Evolutionary conservation across 2,888 invertebrate species (phyloP), one percentile per base, ranked within the genome.

Genomic region (Parnassius orleans): DNA sequence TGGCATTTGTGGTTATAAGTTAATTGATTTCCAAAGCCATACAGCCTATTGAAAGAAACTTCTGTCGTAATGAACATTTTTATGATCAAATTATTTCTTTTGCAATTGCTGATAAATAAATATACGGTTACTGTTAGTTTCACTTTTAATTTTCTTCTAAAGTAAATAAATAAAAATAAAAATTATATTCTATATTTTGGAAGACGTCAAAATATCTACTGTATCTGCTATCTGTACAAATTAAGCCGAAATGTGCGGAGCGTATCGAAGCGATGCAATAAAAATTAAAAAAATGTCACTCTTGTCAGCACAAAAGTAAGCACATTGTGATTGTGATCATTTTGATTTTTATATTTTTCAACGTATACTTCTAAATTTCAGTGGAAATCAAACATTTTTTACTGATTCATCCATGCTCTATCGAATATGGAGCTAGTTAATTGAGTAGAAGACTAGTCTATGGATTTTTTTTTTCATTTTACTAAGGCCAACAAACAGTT

Each of bases 401-500:
- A 69, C 62, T 64, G 44, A 65, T 69, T 72, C 53, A 62, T 72
- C 54, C 53, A 69, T 71, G 62, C 64, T 61, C 60, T 71, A 66
- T 52, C 19, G 67, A 79, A 62, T 65, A 87, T 86, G 87, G 79
- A 79, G 78, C 71, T 76, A 69, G 70, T 74, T 72, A 75, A 77
- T 76, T 87, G 73, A 86, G 72, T 73, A 63, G 55, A 71, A 72
- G 76, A 66, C 61, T 68, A 71, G 79, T 86, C 78, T 86, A 87
- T 86, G 88, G 86, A 87, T 88, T 78, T 81, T 77, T 33, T 74
- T 71, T 80, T 80, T 69, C 79, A 72, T 75, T 76, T 69, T 72
- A 76, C 77, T 74, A 76, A 82, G 80, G 76, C 75, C 79, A 75
- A 78, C 74, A 83, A 81, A 79, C 74, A 79, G 79, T 82, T 75